Base-by-base conservation (phyloP, 2,113 vertebrate species). In the Amblyornis subalaris region DNA sequence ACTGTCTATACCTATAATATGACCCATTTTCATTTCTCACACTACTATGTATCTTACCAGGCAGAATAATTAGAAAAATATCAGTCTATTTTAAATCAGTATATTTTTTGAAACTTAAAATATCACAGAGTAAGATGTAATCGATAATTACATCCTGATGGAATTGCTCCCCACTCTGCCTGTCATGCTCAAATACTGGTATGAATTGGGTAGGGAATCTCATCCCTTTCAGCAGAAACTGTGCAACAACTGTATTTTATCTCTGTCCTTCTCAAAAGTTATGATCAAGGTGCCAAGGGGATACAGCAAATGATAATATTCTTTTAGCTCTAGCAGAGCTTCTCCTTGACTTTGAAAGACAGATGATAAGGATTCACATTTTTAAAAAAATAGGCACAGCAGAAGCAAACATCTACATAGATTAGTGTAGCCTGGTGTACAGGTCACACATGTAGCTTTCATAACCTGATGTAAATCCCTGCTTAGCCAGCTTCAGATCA, bases 281-380 rank as follows among this genome's bases (percentile, higher is more conserved):
- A 51, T 51, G 28, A 55, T 55, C 28, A 55, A 47, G 64, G 55
- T 85, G 19, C 45, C 9, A 3, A 81, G 61, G 48, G 53, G 75
- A 89, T 71, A 61, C 55, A 75, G 60, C 15, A 75, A 71, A 55
- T 1, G 2, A 72, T 74, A 60, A 65, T 40, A 51, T 53, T 64
- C 18, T 81, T 80, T 53, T 60, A 81, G 44, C 44, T 79, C 31
- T 57, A 69, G 53, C 36, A 61, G 45, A 73, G 21, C 36, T 69
- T 88, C 67, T 65, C 54, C 88, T 93, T 91, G 58, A 72, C 62
- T 79, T 85, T 73, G 35, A 88, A 88, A 78, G 36, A 69, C 16
- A 80, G 50, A 7, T 53, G 9, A 72, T 72, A 81, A 67, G 29
- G 44, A 81, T 62, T 85, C 6, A 1, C 47, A 4, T 57, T 55